Base-by-base conservation (phyloP, 1,140 invertebrate species). In the Eriosoma lanigerum region DNA sequence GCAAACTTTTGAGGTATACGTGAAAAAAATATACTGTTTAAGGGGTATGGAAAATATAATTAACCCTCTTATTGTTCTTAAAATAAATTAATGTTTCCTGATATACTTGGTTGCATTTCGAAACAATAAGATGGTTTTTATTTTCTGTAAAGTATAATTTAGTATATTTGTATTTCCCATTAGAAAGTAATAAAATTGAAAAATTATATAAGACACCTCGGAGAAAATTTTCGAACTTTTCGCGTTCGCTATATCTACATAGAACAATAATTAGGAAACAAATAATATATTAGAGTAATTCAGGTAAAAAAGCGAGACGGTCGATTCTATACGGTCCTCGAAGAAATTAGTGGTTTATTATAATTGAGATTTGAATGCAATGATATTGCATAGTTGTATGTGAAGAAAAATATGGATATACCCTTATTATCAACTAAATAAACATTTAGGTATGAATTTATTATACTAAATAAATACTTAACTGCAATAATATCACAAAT, bases 31-130 rank as follows among this genome's bases (percentile, higher is more conserved):
- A 38, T 15, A n/a, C 29, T 64, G 60, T 64, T n/a, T 64, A 64
- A 64, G 19, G 60, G 60, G 60, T 38, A 38, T 19, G 38, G 60
- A 64, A 64, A 64, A 64, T 1, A 64, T 64, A 64, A 64, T 64
- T 64, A 64, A 64, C 60, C 19, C 19, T 64, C 60, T 64, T 64
- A 64, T 64, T 64, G 60, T 64, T 64, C 29, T 64, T 64, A 38
- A 64, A 64, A 19, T 62, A 64, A 64, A 64, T 38, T 32, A 64
- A 64, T 38, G 60, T 32, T 38, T 38, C 29, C 29, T 26, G 19
- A 64, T 64, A n/a, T 17, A 38, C 60, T n/a, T 32, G 60, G 60
- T 32, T 38, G 15, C 24, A 62, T 38, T 64, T 38, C 60, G 21
- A 32, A 64, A 64, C 60, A 38, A 38, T 64, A 64, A 32, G 60